Percentiles rank a stretch among this genome's conserved stretches.
phyloP scores from a whole-genome alignment of 2,797 vertebrate genomes.

The Coilia nasus region DNA sequence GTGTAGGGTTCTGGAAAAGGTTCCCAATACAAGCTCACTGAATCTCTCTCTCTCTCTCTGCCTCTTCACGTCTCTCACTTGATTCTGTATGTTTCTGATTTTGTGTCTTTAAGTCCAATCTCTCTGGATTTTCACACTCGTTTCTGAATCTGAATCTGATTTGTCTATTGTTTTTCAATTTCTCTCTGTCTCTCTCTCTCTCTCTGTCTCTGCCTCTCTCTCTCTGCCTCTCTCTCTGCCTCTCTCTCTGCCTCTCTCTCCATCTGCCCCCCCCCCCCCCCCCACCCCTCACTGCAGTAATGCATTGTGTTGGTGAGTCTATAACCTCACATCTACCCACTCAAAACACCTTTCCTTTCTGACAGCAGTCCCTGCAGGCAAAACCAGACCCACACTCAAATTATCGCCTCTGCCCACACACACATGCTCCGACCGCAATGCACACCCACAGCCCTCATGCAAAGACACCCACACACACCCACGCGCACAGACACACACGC shows the following conservation, averaged over 20 bases:
- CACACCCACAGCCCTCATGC: not conserved
- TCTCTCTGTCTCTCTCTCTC: not conserved
- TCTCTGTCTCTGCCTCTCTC: no score
- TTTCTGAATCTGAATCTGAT: no score
- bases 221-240: not conserved
- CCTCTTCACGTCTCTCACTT: no score
- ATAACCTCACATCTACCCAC: not conserved
- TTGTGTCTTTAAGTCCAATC: no score
- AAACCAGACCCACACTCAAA: not conserved
- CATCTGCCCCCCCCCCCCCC: no score
- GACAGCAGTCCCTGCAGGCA: not conserved
- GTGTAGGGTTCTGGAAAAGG: no score
- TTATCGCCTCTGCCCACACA: conserved; percentile 17
- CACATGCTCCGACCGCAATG: no score
- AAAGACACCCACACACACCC: not conserved
- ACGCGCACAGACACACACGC: not conserved
- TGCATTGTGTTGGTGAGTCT: not conserved
- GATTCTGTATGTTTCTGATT: no score
- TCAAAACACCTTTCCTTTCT: not conserved
- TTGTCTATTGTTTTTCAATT: no score
- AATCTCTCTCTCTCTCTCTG: no score
- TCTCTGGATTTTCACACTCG: no score
- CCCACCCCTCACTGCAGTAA: not conserved
- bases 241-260: not conserved
- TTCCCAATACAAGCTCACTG: no score